Evolutionary conservation across 2,888 invertebrate species (phyloP).

Genomic region (Toxonevra muliebris): DNA sequence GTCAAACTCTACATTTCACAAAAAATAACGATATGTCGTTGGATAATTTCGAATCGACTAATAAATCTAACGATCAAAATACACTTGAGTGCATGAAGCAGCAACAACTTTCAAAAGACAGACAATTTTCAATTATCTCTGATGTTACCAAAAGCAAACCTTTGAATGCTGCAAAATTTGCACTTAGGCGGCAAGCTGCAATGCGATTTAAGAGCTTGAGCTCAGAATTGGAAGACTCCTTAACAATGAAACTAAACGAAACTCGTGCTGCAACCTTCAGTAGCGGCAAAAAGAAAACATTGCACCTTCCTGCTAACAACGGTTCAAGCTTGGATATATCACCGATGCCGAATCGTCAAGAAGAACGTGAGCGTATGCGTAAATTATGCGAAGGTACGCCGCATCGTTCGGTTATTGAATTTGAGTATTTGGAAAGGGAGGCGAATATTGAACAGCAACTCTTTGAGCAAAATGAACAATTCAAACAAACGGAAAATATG

Average conservation of each 20-base stretch:
- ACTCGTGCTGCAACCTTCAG: constrained; percentile 6
- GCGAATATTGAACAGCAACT: constrained; percentile 6
- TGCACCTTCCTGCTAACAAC: constrained; percentile 6
- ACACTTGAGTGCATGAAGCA: not conserved
- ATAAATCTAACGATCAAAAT: not conserved
- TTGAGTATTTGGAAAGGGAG: constrained; percentile 42
- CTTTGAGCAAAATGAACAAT: not conserved
- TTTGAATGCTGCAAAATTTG: constrained; percentile 24
- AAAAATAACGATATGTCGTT: not conserved
- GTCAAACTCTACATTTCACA: too few relatives aligned
- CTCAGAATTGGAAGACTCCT: constrained; percentile 22
- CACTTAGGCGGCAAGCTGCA: not conserved
- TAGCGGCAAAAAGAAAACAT: constrained; percentile 8
- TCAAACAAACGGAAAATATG: not conserved
- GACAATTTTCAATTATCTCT: too few relatives aligned
- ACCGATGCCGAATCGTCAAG: not conserved
- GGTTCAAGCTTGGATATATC: constrained; percentile 1
- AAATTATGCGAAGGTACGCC: constrained; percentile 42
- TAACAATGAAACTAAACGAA: constrained; percentile 21
- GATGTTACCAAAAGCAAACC: too few relatives aligned
- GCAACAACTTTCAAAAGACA: not conserved
- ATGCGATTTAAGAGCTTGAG: not conserved
- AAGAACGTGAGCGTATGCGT: not conserved
- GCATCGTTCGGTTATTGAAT: constrained; percentile 46
- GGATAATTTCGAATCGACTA: not conserved